Evolutionary conservation across 2,113 vertebrate species (phyloP).

Genomic region (Hydropotes inermis): DNA sequence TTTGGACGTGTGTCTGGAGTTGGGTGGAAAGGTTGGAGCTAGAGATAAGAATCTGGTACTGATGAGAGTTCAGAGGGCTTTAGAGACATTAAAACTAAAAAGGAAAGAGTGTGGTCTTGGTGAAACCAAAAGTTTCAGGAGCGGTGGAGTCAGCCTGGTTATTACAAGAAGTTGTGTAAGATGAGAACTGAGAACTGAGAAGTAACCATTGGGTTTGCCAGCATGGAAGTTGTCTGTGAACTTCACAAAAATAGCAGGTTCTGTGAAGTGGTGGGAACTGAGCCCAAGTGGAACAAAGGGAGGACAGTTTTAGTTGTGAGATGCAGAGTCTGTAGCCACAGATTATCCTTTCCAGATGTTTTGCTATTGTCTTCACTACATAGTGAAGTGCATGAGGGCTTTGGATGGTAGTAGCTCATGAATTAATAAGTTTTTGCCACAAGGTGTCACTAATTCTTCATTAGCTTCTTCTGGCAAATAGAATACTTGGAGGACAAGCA

Average conservation of each 20-base stretch:
- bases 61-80: neutral
- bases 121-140: neutral
- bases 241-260: neutral
- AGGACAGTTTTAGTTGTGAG: neutral
- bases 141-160: neutral
- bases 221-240: neutral
- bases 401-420: neutral
- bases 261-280: neutral
- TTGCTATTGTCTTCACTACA: neutral
- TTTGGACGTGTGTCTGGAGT: neutral
- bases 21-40: neutral
- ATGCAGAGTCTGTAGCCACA: neutral
- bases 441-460: conserved; percentile 48
- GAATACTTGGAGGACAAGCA: neutral
- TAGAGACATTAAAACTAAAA: neutral
- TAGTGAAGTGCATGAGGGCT: neutral
- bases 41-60: neutral
- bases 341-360: neutral
- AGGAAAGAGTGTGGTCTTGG: neutral
- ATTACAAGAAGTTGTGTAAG: neutral
- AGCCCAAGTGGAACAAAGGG: neutral
- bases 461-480: neutral
- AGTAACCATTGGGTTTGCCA: neutral
- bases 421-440: conserved; percentile 31
- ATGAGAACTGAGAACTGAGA: neutral